Evolutionary conservation across 2,113 vertebrate genomes (phyloP), one percentile per base, ranked within the genome.

Genomic region (Alectura lathami): DNA sequence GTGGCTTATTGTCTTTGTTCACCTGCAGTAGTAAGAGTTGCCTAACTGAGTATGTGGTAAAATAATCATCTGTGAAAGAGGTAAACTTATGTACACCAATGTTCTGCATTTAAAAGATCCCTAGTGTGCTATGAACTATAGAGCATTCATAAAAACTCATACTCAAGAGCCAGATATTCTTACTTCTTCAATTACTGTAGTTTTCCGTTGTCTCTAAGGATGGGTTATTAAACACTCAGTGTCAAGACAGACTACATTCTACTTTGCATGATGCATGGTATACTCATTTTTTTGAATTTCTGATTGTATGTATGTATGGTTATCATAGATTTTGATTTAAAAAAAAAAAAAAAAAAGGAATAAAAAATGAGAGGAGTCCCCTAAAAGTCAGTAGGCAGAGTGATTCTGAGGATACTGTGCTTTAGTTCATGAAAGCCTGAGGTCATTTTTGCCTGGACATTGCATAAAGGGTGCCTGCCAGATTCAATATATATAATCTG

Each of bases 41-140:
- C 82, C 75, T 96, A 88, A 73, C 40, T 50, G 48, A 93, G 74
- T 97, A 96, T 86, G 86, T 84, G 94, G 74, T 97, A 97, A 97
- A 97, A 96, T 95, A 97, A 97, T 97, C 36, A 93, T 95, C 97
- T 98, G 94, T 98, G 97, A 97, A 95, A 94, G 95, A 96, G 83
- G 95, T 97, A 97, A 97, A 96, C 96, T 96, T 95, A 96, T 89
- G 80, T 95, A 90, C 91, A 94, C 77, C 67, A 88, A 77, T 63
- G 84, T 67, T 96, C 91, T 96, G 86, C 80, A 96, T 97, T 98
- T 97, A 96, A 98, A 98, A 96, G 91, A 97, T 97, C 96, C 88
- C 97, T 29, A 14, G 95, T 88, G 94, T 95, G 80, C 88, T 73
- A 75, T 96, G 92, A 97, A 96, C 84, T 88, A 92, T 92, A 95